Evolutionary conservation across 2,113 vertebrate species (phyloP).

Genomic region (Pomatorhinus ruficollis): DNA sequence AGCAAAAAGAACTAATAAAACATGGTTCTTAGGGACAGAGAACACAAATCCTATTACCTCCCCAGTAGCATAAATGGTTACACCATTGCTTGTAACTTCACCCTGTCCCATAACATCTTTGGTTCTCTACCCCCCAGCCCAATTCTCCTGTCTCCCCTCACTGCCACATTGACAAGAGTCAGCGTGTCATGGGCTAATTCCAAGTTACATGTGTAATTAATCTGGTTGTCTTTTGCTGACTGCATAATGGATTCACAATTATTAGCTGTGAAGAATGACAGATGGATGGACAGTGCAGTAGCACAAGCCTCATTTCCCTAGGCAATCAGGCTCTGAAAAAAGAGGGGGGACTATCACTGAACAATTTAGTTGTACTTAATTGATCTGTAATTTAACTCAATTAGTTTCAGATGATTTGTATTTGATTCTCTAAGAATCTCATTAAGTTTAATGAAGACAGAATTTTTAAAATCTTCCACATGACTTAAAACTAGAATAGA

Average conservation of each 20-base stretch:
- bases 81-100: background rate
- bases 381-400: slow-evolving; percentile 47
- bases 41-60: background rate
- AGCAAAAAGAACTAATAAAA: background rate
- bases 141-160: background rate
- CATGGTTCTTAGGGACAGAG: background rate
- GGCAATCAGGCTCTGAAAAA: background rate
- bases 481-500: slow-evolving; percentile 25
- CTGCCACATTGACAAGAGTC: background rate
- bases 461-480: background rate
- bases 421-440: slow-evolving; percentile 24
- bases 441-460: slow-evolving; percentile 46
- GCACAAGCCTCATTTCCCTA: slow-evolving; percentile 14
- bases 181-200: background rate
- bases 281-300: slow-evolving; percentile 32
- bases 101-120: background rate
- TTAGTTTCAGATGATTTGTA: slow-evolving; percentile 44
- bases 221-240: slow-evolving; percentile 15
- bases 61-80: background rate
- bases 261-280: slow-evolving; percentile 53
- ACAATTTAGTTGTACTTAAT: slow-evolving; percentile 2
- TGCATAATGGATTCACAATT: slow-evolving; percentile 13
- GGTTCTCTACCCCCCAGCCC: background rate
- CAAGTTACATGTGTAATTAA: slow-evolving; percentile 32
- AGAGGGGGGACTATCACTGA: background rate